Evolutionary conservation across 2,888 invertebrate species (phyloP).

Genomic region (Melieria crassipennis): DNA sequence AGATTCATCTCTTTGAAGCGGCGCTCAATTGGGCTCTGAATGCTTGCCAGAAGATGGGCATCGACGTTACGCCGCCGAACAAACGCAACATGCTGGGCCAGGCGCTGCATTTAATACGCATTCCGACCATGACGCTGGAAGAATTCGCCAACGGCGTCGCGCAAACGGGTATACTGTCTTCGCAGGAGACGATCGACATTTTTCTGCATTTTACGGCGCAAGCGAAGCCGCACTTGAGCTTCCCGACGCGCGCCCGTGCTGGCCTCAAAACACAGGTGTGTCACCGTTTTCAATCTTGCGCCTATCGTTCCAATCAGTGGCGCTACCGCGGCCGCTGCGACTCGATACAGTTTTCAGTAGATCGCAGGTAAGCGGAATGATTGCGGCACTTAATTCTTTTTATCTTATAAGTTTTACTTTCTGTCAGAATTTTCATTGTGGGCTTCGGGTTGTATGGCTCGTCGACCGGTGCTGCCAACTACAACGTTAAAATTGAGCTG

Average conservation of each 20-base stretch:
- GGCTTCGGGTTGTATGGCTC: constrained; percentile 97
- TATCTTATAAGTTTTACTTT: not conserved
- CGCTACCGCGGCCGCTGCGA: constrained; percentile 95
- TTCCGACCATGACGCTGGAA: constrained; percentile 93
- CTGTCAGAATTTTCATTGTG: constrained; percentile 85
- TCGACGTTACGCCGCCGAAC: constrained; percentile 84
- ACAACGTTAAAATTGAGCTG: constrained; percentile 92
- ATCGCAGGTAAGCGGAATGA: constrained; percentile 69
- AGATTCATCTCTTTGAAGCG: constrained; percentile 89
- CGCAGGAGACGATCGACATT: constrained; percentile 93
- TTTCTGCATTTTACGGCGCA: constrained; percentile 94
- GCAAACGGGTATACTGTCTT: constrained; percentile 89
- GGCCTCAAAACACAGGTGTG: constrained; percentile 94
- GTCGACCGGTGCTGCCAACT: constrained; percentile 94
- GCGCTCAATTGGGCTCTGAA: constrained; percentile 93
- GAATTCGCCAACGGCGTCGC: constrained; percentile 96
- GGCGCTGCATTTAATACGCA: constrained; percentile 87
- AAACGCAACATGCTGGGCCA: constrained; percentile 78
- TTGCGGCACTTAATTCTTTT: not conserved
- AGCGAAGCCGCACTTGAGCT: constrained; percentile 83
- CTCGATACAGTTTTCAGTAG: constrained; percentile 96
- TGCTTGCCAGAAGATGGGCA: constrained; percentile 85
- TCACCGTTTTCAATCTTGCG: constrained; percentile 95
- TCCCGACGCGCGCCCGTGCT: constrained; percentile 82
- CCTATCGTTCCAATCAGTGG: constrained; percentile 97